Percentiles rank a stretch among this genome's conserved stretches.
Conservation (phyloP, 35 echinoderm and acorn worm genomes). For the Lytechinus pictus region DNA sequence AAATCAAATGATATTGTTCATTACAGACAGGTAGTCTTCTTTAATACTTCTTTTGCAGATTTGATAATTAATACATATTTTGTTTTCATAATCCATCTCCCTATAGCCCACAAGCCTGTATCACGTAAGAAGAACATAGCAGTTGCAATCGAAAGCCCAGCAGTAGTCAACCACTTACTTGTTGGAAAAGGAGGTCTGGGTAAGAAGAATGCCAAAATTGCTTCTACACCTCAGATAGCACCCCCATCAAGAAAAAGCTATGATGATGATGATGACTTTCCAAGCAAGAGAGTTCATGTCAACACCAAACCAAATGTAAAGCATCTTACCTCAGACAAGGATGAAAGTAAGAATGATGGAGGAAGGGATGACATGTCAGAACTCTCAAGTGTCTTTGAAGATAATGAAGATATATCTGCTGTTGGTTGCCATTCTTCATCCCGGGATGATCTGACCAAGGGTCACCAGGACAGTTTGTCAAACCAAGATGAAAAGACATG, state of each 20-base stretch:
- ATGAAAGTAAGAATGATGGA: background rate
- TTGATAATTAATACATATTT: no score
- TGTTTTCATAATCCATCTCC: no score
- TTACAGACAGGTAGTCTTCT: no score
- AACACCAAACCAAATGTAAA: conserved; percentile 70
- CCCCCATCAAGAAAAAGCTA: conserved; percentile 59
- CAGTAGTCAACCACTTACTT: conserved; percentile 91
- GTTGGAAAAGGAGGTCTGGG: conserved; percentile 89
- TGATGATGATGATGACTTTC: conserved; percentile 33
- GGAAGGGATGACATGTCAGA: background rate
- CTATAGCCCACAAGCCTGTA: conserved; percentile 57
- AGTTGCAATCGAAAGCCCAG: conserved; percentile 78
- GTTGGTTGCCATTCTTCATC: background rate
- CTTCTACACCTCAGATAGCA: conserved; percentile 71
- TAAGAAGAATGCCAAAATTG: conserved; percentile 84
- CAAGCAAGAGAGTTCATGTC: conserved; percentile 57
- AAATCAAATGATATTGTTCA: no score
- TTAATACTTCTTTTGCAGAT: no score
- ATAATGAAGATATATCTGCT: background rate
- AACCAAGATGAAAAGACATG: background rate
- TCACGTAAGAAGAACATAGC: conserved; percentile 65
- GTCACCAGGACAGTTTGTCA: background rate
- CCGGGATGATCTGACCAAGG: background rate
- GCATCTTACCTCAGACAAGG: conserved; percentile 22
- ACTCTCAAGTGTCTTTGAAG: background rate